phyloP scores from a whole-genome alignment of 2,797 vertebrate species.

The Tiaroga cobitis region DNA sequence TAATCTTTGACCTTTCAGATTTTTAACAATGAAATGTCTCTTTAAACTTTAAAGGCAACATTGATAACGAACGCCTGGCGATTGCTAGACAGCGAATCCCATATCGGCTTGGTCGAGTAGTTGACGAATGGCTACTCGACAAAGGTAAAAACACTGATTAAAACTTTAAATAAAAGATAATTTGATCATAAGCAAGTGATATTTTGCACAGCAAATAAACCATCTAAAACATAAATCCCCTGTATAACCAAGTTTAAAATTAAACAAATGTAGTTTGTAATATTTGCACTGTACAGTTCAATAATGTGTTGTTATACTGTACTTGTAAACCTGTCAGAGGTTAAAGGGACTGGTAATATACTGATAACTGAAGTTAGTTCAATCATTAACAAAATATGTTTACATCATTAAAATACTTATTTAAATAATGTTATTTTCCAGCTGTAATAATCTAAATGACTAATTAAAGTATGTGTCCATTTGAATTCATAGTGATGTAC shows the following conservation, averaged over 20 bases:
- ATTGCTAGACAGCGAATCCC: constrained; percentile 99
- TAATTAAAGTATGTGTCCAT: constrained; percentile 89
- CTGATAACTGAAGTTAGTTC: constrained; percentile 95
- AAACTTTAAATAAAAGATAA: constrained; percentile 98
- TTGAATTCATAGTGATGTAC: constrained; percentile 83
- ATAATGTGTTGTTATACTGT: constrained; percentile 87
- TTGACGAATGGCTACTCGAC: constrained; percentile 99
- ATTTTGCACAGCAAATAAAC: constrained; percentile 99
- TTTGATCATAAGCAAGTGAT: constrained; percentile 97
- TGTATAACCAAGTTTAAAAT: constrained; percentile 97
- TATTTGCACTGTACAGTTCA: constrained; percentile 89
- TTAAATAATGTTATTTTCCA: constrained; percentile 85
- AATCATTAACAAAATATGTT: constrained; percentile 94
- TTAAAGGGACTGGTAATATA: constrained; percentile 99
- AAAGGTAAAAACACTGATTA: constrained; percentile 99
- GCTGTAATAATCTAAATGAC: constrained; percentile 90
- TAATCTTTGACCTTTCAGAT: constrained; percentile 99
- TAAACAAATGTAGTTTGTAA: constrained; percentile 98
- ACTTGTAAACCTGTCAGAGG: constrained; percentile 99
- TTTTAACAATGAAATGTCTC: constrained; percentile 99
- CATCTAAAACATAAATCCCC: constrained; percentile 99
- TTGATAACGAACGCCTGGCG: constrained; percentile 99
- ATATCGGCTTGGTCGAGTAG: constrained; percentile 99
- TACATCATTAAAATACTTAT: constrained; percentile 84
- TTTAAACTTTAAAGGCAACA: constrained; percentile 99